phyloP scores from a whole-genome alignment of 1,140 invertebrate genomes.

The Aphelinus certus region DNA sequence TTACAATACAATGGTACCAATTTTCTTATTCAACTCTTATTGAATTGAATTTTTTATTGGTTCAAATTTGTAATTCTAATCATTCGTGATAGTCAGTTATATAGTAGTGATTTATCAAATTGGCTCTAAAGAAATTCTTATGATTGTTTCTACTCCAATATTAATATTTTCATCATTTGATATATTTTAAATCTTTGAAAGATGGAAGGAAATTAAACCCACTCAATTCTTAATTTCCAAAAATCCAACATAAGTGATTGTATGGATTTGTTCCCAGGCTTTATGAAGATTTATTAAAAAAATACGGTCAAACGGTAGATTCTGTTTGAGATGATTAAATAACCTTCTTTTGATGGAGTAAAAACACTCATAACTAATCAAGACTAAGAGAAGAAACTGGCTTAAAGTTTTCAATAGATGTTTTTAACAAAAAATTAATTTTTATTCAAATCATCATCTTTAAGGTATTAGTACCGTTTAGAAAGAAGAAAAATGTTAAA shows the following conservation, averaged over 20 bases:
- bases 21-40: background rate
- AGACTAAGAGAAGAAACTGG: too few species aligned
- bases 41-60: constrained; percentile 17
- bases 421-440: too few species aligned
- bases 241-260: constrained; percentile 16
- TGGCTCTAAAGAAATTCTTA: constrained; percentile 44
- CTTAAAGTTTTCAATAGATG: too few species aligned
- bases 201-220: background rate
- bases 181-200: too few species aligned
- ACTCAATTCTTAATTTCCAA: background rate
- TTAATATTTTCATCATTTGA: constrained; percentile 4
- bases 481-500: too few species aligned
- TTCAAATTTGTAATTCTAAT: background rate
- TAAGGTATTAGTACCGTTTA: too few species aligned
- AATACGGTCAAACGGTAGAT: constrained; percentile 11
- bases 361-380: constrained; percentile 39
- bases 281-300: constrained; percentile 20
- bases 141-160: constrained; percentile 41
- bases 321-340: background rate
- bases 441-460: too few species aligned
- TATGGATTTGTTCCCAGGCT: constrained; percentile 16
- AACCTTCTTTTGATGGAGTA: constrained; percentile 30
- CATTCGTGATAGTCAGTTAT: constrained; percentile 18
- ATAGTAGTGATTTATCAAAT: constrained; percentile 33
- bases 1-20: background rate